These are phyloP conservation scores for Elegia similella DNA, from an alignment of 2,888 invertebrate species.

Conservation along the genomic window DNA sequence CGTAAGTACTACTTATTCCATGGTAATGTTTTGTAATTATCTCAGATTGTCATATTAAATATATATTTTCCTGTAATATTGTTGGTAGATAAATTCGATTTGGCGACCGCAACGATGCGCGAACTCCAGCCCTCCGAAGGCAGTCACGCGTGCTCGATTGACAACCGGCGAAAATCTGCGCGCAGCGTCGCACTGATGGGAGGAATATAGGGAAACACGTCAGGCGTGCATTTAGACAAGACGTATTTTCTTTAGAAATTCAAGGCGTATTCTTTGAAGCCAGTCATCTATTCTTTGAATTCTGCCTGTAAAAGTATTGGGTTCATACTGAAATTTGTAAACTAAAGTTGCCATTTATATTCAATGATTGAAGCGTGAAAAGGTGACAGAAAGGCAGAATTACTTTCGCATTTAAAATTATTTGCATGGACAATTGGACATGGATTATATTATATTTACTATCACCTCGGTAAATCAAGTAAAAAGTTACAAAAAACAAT, in stretches of 20 bases:
- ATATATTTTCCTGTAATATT: slow-evolving; percentile 31
- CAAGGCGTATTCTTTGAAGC: neutral
- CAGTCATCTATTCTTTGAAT: too few species aligned
- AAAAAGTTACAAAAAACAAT: too few species aligned
- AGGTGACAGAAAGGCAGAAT: too few species aligned
- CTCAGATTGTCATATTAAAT: neutral
- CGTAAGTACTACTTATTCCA: too few species aligned
- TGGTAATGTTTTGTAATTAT: neutral
- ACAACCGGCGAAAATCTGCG: slow-evolving; percentile 24
- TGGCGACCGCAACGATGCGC: slow-evolving; percentile 44
- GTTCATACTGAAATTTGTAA: too few species aligned
- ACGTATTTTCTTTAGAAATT: neutral
- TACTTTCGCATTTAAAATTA: too few species aligned
- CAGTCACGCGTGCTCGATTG: slow-evolving; percentile 11
- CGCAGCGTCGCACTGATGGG: slow-evolving; percentile 28
- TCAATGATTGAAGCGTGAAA: too few species aligned
- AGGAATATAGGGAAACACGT: slow-evolving; percentile 28
- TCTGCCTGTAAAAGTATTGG: too few species aligned
- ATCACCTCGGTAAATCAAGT: too few species aligned
- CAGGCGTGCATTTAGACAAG: neutral
- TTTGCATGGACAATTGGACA: too few species aligned
- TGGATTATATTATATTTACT: too few species aligned
- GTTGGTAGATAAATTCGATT: slow-evolving; percentile 54
- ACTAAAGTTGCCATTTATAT: too few species aligned
- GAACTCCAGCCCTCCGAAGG: slow-evolving; percentile 34